Evolutionary conservation across 2,113 vertebrate genomes (phyloP).

Genomic region (Hippolais icterina): DNA sequence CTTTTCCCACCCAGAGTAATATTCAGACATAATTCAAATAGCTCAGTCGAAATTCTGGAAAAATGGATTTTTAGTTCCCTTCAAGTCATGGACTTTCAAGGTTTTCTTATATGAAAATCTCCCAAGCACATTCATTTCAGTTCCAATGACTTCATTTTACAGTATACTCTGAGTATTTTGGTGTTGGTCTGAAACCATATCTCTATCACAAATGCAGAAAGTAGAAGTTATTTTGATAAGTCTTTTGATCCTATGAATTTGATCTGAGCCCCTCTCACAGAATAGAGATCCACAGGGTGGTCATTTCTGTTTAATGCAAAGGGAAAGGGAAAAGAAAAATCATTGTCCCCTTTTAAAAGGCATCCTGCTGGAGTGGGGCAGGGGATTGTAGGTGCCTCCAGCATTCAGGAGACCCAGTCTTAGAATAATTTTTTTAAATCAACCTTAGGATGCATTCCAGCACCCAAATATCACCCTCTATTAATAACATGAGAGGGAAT

Average conservation of each 20-base stretch:
- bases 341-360: neutral
- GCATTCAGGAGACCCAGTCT: neutral
- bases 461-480: neutral
- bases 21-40: neutral
- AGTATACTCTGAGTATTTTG: neutral
- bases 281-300: rapidly evolving
- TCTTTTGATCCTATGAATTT: neutral
- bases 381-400: neutral
- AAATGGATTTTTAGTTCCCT: neutral
- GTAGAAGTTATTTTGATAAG: neutral
- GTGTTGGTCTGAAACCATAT: rapidly evolving
- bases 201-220: neutral
- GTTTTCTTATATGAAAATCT: neutral
- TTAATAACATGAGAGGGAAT: neutral
- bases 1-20: neutral
- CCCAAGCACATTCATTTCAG: neutral
- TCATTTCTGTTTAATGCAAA: neutral
- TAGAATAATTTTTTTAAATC: neutral
- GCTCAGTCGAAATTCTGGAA: neutral
- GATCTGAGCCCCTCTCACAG: neutral
- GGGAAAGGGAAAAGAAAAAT: neutral
- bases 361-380: rapidly evolving
- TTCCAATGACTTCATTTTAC: neutral
- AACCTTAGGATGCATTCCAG: neutral
- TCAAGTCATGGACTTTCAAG: neutral